These are phyloP conservation scores for Eublepharis macularius DNA, from an alignment of 2,113 vertebrate species.

Conservation along the genomic window DNA sequence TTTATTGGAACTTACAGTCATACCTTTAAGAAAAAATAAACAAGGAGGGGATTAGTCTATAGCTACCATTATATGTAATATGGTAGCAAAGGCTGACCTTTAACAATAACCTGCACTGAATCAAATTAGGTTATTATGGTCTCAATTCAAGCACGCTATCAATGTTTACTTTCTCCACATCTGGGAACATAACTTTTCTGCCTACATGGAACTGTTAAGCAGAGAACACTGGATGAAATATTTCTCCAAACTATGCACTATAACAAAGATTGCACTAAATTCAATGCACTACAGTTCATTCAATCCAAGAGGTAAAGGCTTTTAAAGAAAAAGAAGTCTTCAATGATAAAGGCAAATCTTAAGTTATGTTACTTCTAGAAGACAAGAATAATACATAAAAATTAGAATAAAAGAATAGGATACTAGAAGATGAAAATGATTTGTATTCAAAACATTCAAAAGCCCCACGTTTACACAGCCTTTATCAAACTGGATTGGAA, in stretches of 20 bases:
- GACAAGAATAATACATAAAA: background rate
- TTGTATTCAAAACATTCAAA: background rate
- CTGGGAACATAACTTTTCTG: background rate
- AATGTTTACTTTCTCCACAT: background rate
- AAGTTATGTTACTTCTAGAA: background rate
- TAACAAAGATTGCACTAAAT: too few species aligned
- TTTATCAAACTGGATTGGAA: background rate
- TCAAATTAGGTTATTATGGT: background rate
- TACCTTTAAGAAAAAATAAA: constrained; percentile 75
- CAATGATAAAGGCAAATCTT: background rate
- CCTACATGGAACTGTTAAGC: background rate
- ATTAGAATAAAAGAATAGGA: background rate
- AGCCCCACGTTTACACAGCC: background rate
- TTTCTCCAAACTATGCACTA: too few species aligned
- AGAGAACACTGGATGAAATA: too few species aligned
- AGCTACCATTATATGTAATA: background rate
- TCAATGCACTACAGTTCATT: too few species aligned
- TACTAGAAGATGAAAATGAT: background rate
- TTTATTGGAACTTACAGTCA: constrained; percentile 94
- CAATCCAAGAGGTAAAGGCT: background rate
- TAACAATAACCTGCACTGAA: background rate
- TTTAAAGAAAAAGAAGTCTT: too few species aligned
- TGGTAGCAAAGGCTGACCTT: background rate
- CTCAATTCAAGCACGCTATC: background rate
- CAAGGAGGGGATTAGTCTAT: background rate